Percentiles rank a stretch among this genome's conserved stretches.
Conservation (phyloP, 2,888 invertebrate genomes). For the Leistus spinibarbis region DNA sequence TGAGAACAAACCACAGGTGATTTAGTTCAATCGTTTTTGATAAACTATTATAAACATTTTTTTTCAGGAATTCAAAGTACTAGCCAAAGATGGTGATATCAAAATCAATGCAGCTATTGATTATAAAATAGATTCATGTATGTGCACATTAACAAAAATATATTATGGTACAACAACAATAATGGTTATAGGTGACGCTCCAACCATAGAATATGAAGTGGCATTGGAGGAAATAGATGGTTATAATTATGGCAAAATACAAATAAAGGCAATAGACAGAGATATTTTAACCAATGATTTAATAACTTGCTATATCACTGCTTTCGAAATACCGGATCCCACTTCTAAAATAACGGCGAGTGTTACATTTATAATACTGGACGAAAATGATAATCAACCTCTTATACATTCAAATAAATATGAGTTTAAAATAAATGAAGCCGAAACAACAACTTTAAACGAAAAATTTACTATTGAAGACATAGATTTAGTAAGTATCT, state of each 20-base stretch:
- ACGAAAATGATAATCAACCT: conserved; percentile 73
- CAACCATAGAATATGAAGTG: background rate
- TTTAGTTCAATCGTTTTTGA: background rate
- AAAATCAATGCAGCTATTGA: conserved; percentile 47
- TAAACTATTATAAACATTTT: background rate
- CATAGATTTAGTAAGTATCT: conserved; percentile 18
- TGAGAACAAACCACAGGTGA: conserved; percentile 58
- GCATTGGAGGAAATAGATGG: conserved; percentile 39
- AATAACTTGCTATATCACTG: conserved; percentile 50
- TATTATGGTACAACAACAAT: background rate
- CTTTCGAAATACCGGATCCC: conserved; percentile 50
- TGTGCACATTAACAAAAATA: background rate
- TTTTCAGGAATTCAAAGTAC: conserved; percentile 55
- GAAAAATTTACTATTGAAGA: conserved; percentile 17
- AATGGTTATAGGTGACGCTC: background rate
- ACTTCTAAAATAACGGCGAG: conserved; percentile 42
- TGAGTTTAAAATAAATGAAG: conserved; percentile 59
- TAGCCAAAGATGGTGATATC: conserved; percentile 67
- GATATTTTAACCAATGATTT: conserved; percentile 49
- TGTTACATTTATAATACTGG: conserved; percentile 56
- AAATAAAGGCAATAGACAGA: conserved; percentile 53
- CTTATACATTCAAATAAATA: conserved; percentile 54
- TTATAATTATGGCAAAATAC: conserved; percentile 47
- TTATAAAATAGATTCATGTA: background rate
- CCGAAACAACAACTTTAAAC: conserved; percentile 59